phyloP scores from a whole-genome alignment of 2,888 invertebrate species.

The Agriopis leucophaearia region DNA sequence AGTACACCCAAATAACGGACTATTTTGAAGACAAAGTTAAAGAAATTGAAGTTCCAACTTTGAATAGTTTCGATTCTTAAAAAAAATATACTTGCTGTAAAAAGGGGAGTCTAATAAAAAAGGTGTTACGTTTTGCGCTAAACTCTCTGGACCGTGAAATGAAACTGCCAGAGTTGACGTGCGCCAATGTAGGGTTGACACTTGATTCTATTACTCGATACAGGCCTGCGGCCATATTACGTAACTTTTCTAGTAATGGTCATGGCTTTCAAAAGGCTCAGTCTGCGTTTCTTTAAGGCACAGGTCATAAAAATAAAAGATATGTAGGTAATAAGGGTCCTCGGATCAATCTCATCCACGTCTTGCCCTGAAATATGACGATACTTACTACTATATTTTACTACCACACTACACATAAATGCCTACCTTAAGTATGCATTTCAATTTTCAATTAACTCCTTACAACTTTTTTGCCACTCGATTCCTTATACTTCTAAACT shows the following conservation, averaged over 20 bases:
- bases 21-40: conserved; percentile 4
- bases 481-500: conserved; percentile 26
- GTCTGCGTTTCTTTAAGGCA: too few relatives aligned
- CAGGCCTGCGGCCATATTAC: too few relatives aligned
- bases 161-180: conserved; percentile 49
- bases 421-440: conserved; percentile 12
- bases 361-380: too few relatives aligned
- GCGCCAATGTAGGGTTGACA: conserved; percentile 41
- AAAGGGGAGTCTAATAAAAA: conserved; percentile 53
- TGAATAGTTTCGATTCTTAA: neutral
- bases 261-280: too few relatives aligned
- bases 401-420: neutral
- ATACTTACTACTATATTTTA: neutral
- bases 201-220: conserved; percentile 12
- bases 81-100: conserved; percentile 30
- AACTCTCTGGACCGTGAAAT: conserved; percentile 60
- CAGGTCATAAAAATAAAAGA: too few relatives aligned
- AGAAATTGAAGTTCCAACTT: conserved; percentile 4
- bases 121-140: conserved; percentile 56
- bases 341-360: too few relatives aligned
- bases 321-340: too few relatives aligned
- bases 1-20: neutral
- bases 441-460: conserved; percentile 12
- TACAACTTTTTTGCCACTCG: conserved; percentile 12
- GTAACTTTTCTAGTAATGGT: too few relatives aligned